Evolutionary conservation across 2,888 invertebrate genomes (phyloP).

Genomic region (Sipha maydis): DNA sequence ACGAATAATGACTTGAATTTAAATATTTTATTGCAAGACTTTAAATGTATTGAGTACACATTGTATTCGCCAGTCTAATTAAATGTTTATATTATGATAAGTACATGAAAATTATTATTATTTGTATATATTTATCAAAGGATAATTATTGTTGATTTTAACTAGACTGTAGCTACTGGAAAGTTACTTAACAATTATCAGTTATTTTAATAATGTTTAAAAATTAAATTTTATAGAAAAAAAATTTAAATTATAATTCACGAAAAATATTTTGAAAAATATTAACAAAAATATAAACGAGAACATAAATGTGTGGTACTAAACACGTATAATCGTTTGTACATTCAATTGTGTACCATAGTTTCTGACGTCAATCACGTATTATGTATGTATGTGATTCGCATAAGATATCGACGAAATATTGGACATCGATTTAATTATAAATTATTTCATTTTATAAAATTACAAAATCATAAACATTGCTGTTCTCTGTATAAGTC

Average conservation of each 20-base stretch:
- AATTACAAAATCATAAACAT: background rate
- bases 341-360: constrained; percentile 37
- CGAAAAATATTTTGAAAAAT: background rate
- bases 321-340: background rate
- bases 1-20: background rate
- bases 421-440: constrained; percentile 6
- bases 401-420: background rate
- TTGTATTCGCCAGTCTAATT: background rate
- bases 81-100: background rate
- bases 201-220: too few relatives aligned
- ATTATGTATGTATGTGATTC: constrained; percentile 40
- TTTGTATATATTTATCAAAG: too few relatives aligned
- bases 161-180: too few relatives aligned
- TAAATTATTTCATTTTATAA: constrained; percentile 12
- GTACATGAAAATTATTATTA: background rate
- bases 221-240: too few relatives aligned
- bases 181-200: too few relatives aligned
- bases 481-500: background rate
- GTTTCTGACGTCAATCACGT: constrained; percentile 57
- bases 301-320: background rate
- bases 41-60: background rate
- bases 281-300: background rate
- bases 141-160: too few relatives aligned
- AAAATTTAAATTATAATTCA: background rate
- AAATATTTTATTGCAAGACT: background rate